Percentiles rank a stretch among this genome's conserved stretches.
These are phyloP conservation scores for Apeltes quadracus DNA, from an alignment of 2,113 vertebrate species.

Conservation along the genomic window DNA sequence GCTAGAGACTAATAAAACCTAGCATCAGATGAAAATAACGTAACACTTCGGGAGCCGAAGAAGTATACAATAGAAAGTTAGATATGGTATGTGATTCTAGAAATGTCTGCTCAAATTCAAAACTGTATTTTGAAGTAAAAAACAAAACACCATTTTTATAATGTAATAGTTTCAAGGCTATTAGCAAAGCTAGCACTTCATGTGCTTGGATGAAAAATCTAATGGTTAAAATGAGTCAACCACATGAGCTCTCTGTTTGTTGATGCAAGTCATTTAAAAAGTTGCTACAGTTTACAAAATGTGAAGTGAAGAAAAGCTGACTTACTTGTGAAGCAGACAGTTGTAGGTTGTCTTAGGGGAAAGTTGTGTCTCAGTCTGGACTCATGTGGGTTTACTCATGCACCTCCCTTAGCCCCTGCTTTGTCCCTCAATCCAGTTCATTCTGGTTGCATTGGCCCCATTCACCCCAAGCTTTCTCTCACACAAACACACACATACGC, in stretches of 20 bases:
- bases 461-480: constrained; percentile 24
- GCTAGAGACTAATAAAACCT: constrained; percentile 27
- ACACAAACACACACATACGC: constrained; percentile 16
- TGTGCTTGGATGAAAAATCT: not conserved
- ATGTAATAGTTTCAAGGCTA: not conserved
- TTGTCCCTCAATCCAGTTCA: constrained; percentile 61
- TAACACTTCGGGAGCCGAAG: not conserved
- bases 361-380: constrained; percentile 25
- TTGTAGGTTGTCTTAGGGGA: not conserved
- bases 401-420: constrained; percentile 31
- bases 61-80: not conserved
- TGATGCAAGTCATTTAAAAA: not conserved
- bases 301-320: not conserved
- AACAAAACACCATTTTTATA: no score
- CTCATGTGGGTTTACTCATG: constrained; percentile 8
- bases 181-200: no score
- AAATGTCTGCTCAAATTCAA: not conserved
- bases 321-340: constrained; percentile 29
- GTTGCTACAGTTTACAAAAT: not conserved
- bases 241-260: not conserved
- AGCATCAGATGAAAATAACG: constrained; percentile 25
- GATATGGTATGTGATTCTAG: not conserved
- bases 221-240: not conserved
- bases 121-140: not conserved
- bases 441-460: constrained; percentile 52